Evolutionary conservation across 2,888 invertebrate species (phyloP).

Genomic region (Pherbina coryleti): DNA sequence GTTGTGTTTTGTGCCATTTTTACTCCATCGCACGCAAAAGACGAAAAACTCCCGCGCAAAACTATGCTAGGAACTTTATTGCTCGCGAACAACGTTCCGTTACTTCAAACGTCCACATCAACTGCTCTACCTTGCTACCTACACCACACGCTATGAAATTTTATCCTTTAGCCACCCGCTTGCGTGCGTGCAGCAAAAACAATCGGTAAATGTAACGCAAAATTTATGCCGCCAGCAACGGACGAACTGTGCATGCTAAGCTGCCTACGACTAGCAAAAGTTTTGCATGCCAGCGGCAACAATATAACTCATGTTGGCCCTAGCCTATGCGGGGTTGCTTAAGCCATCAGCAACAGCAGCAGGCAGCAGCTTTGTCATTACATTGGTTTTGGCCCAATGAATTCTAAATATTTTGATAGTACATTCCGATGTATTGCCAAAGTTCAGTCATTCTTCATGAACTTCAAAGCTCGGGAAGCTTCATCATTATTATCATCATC

Average conservation of each 20-base stretch:
- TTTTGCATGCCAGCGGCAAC: background rate
- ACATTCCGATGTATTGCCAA: background rate
- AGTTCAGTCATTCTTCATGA: background rate
- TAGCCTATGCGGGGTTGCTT: background rate
- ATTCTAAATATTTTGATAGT: background rate
- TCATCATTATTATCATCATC: no score
- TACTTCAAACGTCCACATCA: background rate
- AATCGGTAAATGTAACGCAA: constrained; percentile 14
- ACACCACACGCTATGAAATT: background rate
- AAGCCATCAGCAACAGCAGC: background rate
- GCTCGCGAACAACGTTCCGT: background rate
- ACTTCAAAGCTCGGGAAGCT: no score
- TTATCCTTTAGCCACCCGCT: background rate
- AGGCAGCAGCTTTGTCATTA: background rate
- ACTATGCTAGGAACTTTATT: constrained; percentile 28
- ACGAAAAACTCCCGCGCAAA: constrained; percentile 19
- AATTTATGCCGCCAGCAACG: constrained; percentile 14
- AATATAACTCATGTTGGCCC: background rate
- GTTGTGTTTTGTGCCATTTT: background rate
- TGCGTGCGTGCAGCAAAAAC: constrained; percentile 20
- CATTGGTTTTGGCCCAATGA: background rate
- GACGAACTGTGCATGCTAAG: constrained; percentile 1
- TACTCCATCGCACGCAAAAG: background rate
- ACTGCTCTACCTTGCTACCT: background rate
- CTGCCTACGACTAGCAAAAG: background rate